Evolutionary conservation across 1,140 invertebrate genomes (phyloP).

Genomic region (Drosophila neocordata): DNA sequence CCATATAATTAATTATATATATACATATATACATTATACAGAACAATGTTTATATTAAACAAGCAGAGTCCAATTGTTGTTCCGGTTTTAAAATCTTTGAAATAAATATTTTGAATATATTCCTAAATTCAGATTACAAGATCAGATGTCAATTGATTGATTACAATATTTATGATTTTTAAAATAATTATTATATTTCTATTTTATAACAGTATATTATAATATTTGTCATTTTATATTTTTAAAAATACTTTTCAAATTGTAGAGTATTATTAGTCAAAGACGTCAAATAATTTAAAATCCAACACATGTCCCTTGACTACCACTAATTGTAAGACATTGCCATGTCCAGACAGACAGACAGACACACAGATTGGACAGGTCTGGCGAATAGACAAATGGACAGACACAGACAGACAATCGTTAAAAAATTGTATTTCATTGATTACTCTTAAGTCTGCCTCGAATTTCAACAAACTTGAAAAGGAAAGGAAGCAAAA

Average conservation of each 20-base stretch:
- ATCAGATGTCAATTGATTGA: too few species aligned
- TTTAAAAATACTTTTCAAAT: background rate
- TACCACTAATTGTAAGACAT: constrained; percentile 12
- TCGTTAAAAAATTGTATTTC: background rate
- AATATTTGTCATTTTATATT: too few species aligned
- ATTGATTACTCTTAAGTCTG: constrained; percentile 6
- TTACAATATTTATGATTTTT: too few species aligned
- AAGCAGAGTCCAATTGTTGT: too few species aligned
- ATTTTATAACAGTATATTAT: too few species aligned
- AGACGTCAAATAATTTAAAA: constrained; percentile 25
- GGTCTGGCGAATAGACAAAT: background rate
- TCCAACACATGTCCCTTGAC: constrained; percentile 5
- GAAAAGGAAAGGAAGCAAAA: background rate
- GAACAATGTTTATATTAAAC: too few species aligned
- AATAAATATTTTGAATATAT: too few species aligned
- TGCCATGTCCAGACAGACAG: background rate
- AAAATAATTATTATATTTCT: too few species aligned
- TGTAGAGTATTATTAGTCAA: background rate
- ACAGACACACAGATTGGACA: background rate
- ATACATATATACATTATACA: too few species aligned
- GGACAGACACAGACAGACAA: background rate
- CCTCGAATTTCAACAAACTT: constrained; percentile 8
- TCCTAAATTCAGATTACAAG: too few species aligned
- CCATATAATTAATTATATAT: too few species aligned
- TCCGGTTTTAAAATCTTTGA: too few species aligned